These are phyloP conservation scores for Diadophis punctatus DNA, from an alignment of 2,113 vertebrate genomes.

Conservation along the genomic window DNA sequence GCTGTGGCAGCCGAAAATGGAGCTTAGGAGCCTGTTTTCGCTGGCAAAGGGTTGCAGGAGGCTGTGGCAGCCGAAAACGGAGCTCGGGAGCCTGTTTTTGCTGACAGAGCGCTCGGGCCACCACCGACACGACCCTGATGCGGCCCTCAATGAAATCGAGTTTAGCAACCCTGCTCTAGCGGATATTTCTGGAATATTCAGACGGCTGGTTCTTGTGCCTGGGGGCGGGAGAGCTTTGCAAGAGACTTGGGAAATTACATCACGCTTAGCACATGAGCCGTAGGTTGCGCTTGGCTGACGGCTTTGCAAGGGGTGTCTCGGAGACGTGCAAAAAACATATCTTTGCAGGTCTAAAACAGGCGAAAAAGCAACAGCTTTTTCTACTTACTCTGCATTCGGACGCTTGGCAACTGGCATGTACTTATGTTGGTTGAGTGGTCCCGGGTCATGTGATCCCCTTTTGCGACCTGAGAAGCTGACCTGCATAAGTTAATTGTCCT, in stretches of 20 bases:
- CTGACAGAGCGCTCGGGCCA: no score
- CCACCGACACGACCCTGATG: no score
- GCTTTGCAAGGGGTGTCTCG: neutral
- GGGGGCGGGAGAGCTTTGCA: neutral
- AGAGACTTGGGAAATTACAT: neutral
- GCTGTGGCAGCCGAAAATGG: no score
- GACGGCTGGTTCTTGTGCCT: neutral
- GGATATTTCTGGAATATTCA: neutral
- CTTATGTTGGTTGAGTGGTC: neutral
- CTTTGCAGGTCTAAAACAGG: neutral
- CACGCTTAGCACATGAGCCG: accelerated
- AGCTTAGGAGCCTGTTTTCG: no score
- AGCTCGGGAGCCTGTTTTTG: no score
- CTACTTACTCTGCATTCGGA: neutral
- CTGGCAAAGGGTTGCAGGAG: no score
- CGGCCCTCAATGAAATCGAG: no score
- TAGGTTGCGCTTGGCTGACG: neutral
- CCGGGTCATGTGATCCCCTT: neutral
- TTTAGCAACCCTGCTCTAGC: neutral
- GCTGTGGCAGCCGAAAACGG: no score
- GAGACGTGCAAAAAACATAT: neutral
- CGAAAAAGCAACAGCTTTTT: neutral
- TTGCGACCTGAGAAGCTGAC: neutral
- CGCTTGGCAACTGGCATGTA: neutral
- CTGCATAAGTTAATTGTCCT: neutral